Base-by-base conservation (phyloP, 1,140 invertebrate genomes). In the Muscidifurax raptorellus region DNA sequence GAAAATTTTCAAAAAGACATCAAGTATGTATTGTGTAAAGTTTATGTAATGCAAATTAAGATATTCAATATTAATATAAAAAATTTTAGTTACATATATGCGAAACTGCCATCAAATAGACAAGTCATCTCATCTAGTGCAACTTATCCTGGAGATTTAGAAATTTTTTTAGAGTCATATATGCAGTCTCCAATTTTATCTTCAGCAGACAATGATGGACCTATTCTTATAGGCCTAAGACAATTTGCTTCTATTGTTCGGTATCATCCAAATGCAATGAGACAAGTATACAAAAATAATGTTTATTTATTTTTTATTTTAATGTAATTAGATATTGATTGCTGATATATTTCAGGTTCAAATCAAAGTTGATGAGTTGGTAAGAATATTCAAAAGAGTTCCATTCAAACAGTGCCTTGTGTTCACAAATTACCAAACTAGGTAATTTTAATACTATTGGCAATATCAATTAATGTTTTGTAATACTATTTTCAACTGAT, bases 111-210 rank as follows among this genome's bases (percentile, higher is more conserved):
- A 27, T 87, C 93, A 12, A 95, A 95, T 84, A 98, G 98, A 89
- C 99, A 99, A 94, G 95, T 98, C 22, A 95, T 99, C 86, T 96
- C 97, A 52, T 95, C 97, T 30, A 99, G 98, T 93, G 99, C 99
- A 30, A 99, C 99, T n/a, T 99, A 98, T 93, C 95, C 97, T 22
- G 94, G 96, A 86, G 94, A 95, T 88, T 91, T 98, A 77, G 95
- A 97, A 86, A 90, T 94, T 30, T 95, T 97, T 88, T 92, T 99
- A 67, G 93, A 94, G 66, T 93, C 94, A 72, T 97, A 97, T 90
- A 98, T 99, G 96, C 92, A 95, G 75, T 95, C 95, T 87, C 96
- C 97, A n/a, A 94, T 96, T 82, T 93, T 96, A 91, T 93, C 96
- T 82, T 93, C 95, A 83, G 93, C 97, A 85, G 91, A 95, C 89